A percentile compares a stretch with the other conserved stretches of the same genome.
Evolutionary conservation across 2,113 vertebrate species (phyloP).

Genomic region (Pelecanoides urinatrix): DNA sequence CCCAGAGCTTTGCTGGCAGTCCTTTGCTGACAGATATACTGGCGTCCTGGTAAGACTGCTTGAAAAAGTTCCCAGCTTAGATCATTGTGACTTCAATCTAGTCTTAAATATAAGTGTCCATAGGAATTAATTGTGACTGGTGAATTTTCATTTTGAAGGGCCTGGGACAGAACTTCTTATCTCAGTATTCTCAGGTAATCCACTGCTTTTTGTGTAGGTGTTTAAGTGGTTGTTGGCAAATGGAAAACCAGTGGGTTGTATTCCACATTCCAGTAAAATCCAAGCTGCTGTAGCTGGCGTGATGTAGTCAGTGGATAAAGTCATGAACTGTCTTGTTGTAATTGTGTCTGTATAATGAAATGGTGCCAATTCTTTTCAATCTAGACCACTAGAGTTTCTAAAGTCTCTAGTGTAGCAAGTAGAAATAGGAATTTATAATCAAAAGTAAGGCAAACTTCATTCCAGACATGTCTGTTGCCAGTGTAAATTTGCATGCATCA

Average conservation of each 20-base stretch:
- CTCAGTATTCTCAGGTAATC: not conserved
- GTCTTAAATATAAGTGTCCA: not conserved
- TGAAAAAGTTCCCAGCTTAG: not conserved
- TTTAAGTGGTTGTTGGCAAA: not conserved
- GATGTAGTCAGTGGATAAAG: not conserved
- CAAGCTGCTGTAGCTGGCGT: not conserved
- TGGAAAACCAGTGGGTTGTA: not conserved
- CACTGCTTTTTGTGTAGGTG: fast-evolving
- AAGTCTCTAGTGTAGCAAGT: not conserved
- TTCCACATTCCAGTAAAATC: not conserved
- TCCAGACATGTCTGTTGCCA: not conserved
- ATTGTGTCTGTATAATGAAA: not conserved
- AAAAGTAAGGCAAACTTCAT: not conserved
- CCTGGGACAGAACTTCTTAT: not conserved
- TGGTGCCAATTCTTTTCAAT: not conserved
- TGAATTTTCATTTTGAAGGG: not conserved
- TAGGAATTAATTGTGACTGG: not conserved
- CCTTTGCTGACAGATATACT: not conserved
- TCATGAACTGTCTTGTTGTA: not conserved
- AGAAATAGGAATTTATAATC: not conserved
- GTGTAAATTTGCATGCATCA: not conserved
- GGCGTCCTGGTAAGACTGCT: not conserved
- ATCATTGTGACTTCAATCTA: not conserved
- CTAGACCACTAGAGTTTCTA: not conserved
- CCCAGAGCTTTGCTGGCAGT: not conserved